Evolutionary conservation across 2,888 invertebrate species (phyloP).

Genomic region (Trimorus sp.): DNA sequence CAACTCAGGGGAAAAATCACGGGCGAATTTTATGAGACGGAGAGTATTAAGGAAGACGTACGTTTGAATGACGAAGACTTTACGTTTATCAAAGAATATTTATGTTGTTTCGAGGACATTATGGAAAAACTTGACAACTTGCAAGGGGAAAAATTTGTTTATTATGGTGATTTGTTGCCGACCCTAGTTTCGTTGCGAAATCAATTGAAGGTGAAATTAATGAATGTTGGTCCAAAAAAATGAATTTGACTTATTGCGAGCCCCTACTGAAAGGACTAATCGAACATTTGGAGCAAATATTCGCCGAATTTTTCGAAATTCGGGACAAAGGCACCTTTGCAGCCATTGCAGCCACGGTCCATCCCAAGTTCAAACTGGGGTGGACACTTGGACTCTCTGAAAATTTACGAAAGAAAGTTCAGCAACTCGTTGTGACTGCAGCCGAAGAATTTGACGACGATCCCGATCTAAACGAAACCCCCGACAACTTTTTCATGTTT

Average conservation of each 20-base stretch:
- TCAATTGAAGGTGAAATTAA: neutral
- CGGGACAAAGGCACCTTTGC: constrained; percentile 3
- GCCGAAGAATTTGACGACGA: neutral
- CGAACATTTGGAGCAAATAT: neutral
- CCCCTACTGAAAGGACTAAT: neutral
- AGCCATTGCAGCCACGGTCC: neutral
- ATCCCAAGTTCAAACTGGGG: constrained; percentile 3
- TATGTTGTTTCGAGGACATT: constrained; percentile 13
- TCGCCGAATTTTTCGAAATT: neutral
- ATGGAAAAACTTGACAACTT: constrained; percentile 2
- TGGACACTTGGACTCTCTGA: neutral
- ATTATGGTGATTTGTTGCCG: constrained; percentile 1
- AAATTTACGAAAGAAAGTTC: neutral
- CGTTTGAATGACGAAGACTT: neutral
- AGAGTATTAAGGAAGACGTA: neutral
- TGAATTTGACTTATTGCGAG: neutral
- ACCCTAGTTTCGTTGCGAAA: neutral
- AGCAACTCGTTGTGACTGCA: neutral
- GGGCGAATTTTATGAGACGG: neutral
- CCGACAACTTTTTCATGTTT: constrained; percentile 10
- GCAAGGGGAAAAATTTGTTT: constrained; percentile 4
- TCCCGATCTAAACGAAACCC: neutral
- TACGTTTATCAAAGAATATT: neutral
- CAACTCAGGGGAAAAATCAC: neutral
- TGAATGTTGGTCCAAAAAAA: constrained; percentile 1